Percentiles rank a stretch among this genome's conserved stretches.
Evolutionary conservation across 2,888 invertebrate genomes (phyloP).

Genomic region (Acronicta leporina): DNA sequence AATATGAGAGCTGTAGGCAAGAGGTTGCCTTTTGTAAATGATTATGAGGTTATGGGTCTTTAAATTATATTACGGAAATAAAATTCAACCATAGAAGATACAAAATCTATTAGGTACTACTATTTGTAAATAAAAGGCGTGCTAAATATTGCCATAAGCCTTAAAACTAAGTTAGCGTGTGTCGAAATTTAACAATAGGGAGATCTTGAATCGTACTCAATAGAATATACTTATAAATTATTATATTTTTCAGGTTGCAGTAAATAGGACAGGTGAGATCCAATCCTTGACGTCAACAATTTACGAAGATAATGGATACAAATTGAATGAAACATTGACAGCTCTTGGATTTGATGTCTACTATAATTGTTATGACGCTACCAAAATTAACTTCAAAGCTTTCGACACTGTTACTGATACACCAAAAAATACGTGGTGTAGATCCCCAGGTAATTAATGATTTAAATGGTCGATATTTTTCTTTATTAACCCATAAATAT

Average conservation of each 20-base stretch:
- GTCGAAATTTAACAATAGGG: too few relatives aligned
- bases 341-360: slow-evolving; percentile 40
- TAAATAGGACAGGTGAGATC: slow-evolving; percentile 81
- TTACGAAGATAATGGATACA: slow-evolving; percentile 83
- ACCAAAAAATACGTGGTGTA: slow-evolving; percentile 68
- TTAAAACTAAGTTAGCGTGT: too few relatives aligned
- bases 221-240: too few relatives aligned
- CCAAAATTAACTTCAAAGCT: slow-evolving; percentile 62
- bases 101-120: too few relatives aligned
- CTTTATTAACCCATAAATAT: too few relatives aligned
- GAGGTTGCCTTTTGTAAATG: slow-evolving; percentile 77
- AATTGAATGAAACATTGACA: slow-evolving; percentile 63
- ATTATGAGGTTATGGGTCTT: slow-evolving; percentile 80
- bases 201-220: too few relatives aligned
- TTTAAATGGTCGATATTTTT: too few relatives aligned
- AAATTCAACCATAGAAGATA: too few relatives aligned
- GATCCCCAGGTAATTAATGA: slow-evolving; percentile 66
- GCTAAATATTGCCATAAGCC: too few relatives aligned
- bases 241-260: slow-evolving; percentile 57
- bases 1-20: slow-evolving; percentile 90
- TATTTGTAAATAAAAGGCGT: too few relatives aligned
- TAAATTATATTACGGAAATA: too few relatives aligned
- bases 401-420: slow-evolving; percentile 69
- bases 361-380: slow-evolving; percentile 66
- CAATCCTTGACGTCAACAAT: slow-evolving; percentile 82